These are phyloP conservation scores for Muntiacus reevesi DNA, from an alignment of 2,113 vertebrate species.

Conservation along the genomic window DNA sequence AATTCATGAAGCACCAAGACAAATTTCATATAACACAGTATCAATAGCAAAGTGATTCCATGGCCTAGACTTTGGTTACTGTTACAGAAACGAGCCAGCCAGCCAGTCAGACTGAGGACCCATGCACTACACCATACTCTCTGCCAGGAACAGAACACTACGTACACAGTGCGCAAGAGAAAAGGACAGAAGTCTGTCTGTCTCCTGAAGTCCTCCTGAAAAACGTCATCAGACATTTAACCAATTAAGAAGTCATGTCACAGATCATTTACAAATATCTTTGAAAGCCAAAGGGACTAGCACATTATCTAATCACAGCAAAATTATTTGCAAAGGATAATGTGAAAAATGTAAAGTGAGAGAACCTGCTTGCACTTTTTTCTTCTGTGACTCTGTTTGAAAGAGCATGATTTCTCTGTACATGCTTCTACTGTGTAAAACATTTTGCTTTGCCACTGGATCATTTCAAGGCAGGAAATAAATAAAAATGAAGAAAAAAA, in stretches of 20 bases:
- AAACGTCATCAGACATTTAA: background rate
- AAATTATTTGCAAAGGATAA: background rate
- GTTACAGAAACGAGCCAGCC: background rate
- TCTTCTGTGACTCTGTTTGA: background rate
- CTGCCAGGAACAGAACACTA: rapidly evolving
- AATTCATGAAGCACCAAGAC: background rate
- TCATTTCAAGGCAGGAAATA: background rate
- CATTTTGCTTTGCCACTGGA: background rate
- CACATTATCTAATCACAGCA: background rate
- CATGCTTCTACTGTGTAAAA: background rate
- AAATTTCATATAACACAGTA: background rate
- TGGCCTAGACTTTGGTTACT: background rate
- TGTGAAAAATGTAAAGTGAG: background rate
- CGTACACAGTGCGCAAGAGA: rapidly evolving
- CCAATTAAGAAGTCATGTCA: background rate
- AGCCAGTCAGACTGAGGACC: background rate
- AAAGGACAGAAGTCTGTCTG: background rate
- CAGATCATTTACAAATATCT: background rate
- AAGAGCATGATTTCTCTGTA: background rate
- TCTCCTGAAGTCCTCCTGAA: background rate
- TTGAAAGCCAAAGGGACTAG: background rate
- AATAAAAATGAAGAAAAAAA: background rate
- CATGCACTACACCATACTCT: rapidly evolving
- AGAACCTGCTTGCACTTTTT: background rate
- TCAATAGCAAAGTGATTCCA: background rate